These are phyloP conservation scores for Euplagia quadripunctaria DNA, from an alignment of 2,888 invertebrate species.

Conservation along the genomic window DNA sequence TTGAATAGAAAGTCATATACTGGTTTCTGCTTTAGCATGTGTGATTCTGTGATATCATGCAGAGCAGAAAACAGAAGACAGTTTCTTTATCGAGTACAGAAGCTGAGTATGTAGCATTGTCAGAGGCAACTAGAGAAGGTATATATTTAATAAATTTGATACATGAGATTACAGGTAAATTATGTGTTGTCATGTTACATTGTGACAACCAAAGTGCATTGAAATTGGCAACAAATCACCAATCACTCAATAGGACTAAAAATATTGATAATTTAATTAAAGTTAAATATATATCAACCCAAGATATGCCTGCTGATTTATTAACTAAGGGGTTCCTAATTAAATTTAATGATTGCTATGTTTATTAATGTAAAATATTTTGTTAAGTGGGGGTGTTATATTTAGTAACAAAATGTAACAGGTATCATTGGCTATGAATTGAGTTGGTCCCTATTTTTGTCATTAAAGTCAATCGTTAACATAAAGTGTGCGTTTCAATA, in stretches of 20 bases:
- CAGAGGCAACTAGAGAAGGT: slow-evolving; percentile 13
- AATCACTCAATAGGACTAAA: slow-evolving; percentile 14
- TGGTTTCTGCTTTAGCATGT: slow-evolving; percentile 25
- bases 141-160: slow-evolving; percentile 12
- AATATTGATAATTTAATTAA: slow-evolving; percentile 11
- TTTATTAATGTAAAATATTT: too few species aligned
- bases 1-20: slow-evolving; percentile 27
- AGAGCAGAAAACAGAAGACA: slow-evolving; percentile 22
- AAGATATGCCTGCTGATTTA: slow-evolving; percentile 12
- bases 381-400: too few species aligned
- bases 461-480: too few species aligned
- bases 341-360: too few species aligned
- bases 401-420: too few species aligned
- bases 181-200: neutral
- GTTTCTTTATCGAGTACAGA: neutral
- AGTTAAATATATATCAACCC: neutral
- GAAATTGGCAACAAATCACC: slow-evolving; percentile 11
- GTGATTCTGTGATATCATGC: slow-evolving; percentile 23
- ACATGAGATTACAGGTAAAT: slow-evolving; percentile 6
- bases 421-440: too few species aligned
- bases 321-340: slow-evolving; percentile 6
- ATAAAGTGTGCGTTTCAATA: too few species aligned
- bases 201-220: slow-evolving; percentile 12
- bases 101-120: slow-evolving; percentile 2
- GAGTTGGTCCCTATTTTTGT: too few species aligned